These are phyloP conservation scores for Strigamia transsilvanica DNA, from an alignment of 2,888 invertebrate genomes.

Conservation along the genomic window DNA sequence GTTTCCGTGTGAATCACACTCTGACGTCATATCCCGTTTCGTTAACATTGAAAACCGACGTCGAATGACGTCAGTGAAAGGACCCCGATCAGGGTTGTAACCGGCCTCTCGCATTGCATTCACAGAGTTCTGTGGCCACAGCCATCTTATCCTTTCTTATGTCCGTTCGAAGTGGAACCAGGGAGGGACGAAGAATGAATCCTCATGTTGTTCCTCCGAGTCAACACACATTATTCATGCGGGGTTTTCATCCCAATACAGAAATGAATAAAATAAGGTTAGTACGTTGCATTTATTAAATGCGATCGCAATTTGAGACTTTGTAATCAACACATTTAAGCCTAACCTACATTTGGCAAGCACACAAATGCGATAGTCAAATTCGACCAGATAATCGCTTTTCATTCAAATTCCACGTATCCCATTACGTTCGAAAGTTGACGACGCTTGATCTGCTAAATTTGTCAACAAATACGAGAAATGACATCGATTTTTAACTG, in stretches of 20 bases:
- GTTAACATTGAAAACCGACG: not conserved
- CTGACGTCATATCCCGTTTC: too few relatives aligned
- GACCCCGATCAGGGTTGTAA: not conserved
- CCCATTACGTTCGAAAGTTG: too few relatives aligned
- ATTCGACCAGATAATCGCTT: not conserved
- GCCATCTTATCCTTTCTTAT: constrained; percentile 28
- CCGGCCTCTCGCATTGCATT: not conserved
- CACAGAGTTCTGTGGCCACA: not conserved
- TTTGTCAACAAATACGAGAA: not conserved
- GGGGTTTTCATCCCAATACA: constrained; percentile 52
- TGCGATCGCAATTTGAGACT: not conserved
- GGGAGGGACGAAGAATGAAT: constrained; percentile 52
- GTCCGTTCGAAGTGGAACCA: constrained; percentile 4
- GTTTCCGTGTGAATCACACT: too few relatives aligned
- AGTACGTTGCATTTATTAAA: not conserved
- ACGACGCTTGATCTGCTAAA: not conserved
- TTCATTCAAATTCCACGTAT: not conserved
- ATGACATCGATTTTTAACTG: too few relatives aligned
- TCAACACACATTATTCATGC: constrained; percentile 53
- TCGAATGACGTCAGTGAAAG: not conserved
- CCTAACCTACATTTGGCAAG: not conserved
- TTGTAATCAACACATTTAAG: not conserved
- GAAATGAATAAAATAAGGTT: constrained; percentile 53
- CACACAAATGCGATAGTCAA: not conserved
- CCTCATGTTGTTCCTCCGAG: constrained; percentile 53